Evolutionary conservation across 2,113 vertebrate species (phyloP).

Genomic region (Todiramphus saurophagus): DNA sequence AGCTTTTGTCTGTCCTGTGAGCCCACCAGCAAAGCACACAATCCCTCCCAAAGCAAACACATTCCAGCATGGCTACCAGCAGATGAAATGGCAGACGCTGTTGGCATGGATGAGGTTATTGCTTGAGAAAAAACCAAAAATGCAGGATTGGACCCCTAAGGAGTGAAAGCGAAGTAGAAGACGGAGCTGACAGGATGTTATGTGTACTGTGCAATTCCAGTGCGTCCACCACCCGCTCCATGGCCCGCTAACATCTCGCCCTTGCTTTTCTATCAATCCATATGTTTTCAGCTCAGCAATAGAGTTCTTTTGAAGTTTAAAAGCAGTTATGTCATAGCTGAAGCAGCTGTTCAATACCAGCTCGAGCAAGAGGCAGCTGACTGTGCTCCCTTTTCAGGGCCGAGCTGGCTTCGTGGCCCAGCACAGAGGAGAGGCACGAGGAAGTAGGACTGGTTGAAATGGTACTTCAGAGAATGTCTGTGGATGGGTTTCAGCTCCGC

Average conservation of each 20-base stretch:
- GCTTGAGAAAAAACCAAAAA: not conserved
- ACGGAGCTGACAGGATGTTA: not conserved
- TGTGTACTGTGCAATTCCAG: not conserved
- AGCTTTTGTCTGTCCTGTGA: constrained; percentile 7
- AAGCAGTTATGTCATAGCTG: constrained; percentile 29
- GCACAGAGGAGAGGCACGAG: not conserved
- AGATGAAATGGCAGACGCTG: constrained; percentile 38
- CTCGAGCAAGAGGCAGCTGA: not conserved
- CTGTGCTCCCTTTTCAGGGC: not conserved
- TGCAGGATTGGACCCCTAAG: not conserved
- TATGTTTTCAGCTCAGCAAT: constrained; percentile 62
- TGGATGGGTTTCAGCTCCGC: not conserved
- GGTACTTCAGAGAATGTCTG: not conserved
- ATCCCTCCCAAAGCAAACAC: constrained; percentile 32
- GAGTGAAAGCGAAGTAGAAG: not conserved
- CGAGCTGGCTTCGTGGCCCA: not conserved
- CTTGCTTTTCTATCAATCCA: constrained; percentile 17
- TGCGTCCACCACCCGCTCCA: not conserved
- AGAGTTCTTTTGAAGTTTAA: constrained; percentile 64
- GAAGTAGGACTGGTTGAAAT: fast-evolving
- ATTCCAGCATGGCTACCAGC: constrained; percentile 21
- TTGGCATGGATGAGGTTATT: constrained; percentile 34
- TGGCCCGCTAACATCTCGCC: not conserved
- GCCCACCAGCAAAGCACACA: constrained; percentile 12
- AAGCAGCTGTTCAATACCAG: not conserved